These are phyloP conservation scores for Norana najaformis DNA, from an alignment of 2,888 invertebrate species.

Conservation along the genomic window DNA sequence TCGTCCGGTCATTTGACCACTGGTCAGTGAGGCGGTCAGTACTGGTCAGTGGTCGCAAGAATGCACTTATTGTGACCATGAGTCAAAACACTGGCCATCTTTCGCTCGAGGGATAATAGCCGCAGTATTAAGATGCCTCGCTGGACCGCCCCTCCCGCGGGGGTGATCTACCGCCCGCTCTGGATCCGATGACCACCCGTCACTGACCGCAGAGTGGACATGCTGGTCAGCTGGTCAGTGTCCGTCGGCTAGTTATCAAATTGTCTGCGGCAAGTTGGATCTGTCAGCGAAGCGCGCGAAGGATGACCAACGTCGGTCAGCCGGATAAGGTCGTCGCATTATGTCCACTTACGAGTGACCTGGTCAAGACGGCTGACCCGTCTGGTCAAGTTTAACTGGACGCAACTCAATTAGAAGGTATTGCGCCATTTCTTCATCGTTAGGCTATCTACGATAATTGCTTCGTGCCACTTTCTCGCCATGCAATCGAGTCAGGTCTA, in stretches of 20 bases:
- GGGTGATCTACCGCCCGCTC: background rate
- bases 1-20: background rate
- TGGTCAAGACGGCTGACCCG: slow-evolving; percentile 22
- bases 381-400: slow-evolving; percentile 17
- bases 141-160: background rate
- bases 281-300: slow-evolving; percentile 18
- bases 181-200: background rate
- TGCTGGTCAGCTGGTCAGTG: background rate
- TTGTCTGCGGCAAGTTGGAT: slow-evolving; percentile 15
- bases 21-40: background rate
- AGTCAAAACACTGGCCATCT: background rate
- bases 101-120: slow-evolving; percentile 1
- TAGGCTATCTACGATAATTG: slow-evolving; percentile 7
- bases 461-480: slow-evolving; percentile 13
- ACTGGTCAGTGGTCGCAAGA: background rate
- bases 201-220: slow-evolving; percentile 19
- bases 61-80: background rate
- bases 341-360: slow-evolving; percentile 23
- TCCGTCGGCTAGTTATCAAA: slow-evolving; percentile 27
- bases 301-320: background rate
- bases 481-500: background rate
- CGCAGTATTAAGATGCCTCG: background rate
- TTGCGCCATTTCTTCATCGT: slow-evolving; percentile 15
- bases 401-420: slow-evolving; percentile 21
- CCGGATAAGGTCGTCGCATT: background rate